Percentiles rank a stretch among this genome's conserved stretches.
These are phyloP conservation scores for Sciurus vulgaris DNA, from an alignment of 2,797 vertebrate species.

Conservation along the genomic window DNA sequence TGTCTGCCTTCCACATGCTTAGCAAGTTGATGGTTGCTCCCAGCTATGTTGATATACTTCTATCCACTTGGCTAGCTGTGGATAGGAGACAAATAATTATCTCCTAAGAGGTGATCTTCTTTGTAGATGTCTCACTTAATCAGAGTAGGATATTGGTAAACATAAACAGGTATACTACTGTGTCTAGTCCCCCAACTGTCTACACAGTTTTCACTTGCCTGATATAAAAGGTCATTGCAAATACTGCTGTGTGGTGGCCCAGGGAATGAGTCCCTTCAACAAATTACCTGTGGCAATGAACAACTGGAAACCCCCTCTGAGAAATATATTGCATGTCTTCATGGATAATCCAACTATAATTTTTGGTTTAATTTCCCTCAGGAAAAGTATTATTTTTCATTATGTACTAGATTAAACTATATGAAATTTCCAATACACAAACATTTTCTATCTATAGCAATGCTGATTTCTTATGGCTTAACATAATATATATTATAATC, in stretches of 20 bases:
- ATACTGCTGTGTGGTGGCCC: constrained; percentile 5
- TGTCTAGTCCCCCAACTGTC: not conserved
- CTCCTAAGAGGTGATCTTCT: constrained; percentile 63
- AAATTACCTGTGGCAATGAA: not conserved
- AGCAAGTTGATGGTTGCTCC: constrained; percentile 72
- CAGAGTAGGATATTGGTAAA: constrained; percentile 35
- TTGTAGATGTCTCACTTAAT: constrained; percentile 64
- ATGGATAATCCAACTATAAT: constrained; percentile 15
- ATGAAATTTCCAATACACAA: constrained; percentile 55
- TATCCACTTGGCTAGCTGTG: constrained; percentile 49
- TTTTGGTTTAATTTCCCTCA: constrained; percentile 35
- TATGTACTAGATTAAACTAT: not conserved
- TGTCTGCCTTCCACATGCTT: constrained; percentile 71
- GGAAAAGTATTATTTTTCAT: constrained; percentile 15
- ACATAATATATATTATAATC: not conserved
- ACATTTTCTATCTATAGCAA: not conserved
- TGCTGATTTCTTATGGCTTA: constrained; percentile 22
- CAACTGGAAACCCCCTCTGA: not conserved
- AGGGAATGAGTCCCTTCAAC: not conserved
- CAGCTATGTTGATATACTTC: constrained; percentile 69
- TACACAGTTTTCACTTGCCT: constrained; percentile 13
- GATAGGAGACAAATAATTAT: constrained; percentile 57
- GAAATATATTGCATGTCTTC: not conserved
- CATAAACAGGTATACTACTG: not conserved
- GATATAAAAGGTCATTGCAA: constrained; percentile 60